Conservation (phyloP, 2,797 vertebrate species). For the Bovichtus diacanthus region DNA sequence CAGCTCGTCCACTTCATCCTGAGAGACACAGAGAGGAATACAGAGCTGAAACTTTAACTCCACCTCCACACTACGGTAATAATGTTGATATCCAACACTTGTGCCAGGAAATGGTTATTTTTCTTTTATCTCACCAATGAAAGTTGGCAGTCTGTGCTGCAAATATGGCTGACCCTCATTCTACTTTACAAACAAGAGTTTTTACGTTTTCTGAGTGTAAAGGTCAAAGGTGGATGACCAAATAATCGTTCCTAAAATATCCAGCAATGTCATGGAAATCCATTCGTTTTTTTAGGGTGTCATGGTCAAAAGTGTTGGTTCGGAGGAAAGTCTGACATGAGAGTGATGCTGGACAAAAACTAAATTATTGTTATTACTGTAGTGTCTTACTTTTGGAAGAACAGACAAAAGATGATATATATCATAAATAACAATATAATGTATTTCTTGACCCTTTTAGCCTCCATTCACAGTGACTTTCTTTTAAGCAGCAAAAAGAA, state of each 20-base stretch:
- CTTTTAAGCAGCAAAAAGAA: neutral
- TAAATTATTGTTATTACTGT: too few species aligned
- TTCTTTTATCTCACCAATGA: neutral
- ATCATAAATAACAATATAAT: too few species aligned
- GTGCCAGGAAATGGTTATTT: neutral
- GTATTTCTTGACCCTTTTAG: neutral
- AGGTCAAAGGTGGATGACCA: slow-evolving; percentile 7
- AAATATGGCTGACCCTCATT: neutral
- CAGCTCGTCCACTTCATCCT: slow-evolving; percentile 99
- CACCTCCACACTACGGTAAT: neutral
- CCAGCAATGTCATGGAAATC: neutral
- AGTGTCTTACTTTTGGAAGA: neutral
- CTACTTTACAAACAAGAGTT: neutral
- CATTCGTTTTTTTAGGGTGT: neutral
- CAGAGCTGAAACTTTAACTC: neutral
- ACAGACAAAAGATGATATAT: too few species aligned
- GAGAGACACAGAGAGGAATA: slow-evolving; percentile 4
- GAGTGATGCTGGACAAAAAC: neutral
- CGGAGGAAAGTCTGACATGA: neutral
- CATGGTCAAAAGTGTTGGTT: neutral
- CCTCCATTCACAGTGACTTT: too few species aligned
- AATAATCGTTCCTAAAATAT: neutral
- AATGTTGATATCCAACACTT: neutral
- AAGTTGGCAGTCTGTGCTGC: neutral
- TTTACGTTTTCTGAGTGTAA: neutral